These are phyloP conservation scores for Eulacestoma nigropectus DNA, from an alignment of 2,113 vertebrate species.

Conservation along the genomic window DNA sequence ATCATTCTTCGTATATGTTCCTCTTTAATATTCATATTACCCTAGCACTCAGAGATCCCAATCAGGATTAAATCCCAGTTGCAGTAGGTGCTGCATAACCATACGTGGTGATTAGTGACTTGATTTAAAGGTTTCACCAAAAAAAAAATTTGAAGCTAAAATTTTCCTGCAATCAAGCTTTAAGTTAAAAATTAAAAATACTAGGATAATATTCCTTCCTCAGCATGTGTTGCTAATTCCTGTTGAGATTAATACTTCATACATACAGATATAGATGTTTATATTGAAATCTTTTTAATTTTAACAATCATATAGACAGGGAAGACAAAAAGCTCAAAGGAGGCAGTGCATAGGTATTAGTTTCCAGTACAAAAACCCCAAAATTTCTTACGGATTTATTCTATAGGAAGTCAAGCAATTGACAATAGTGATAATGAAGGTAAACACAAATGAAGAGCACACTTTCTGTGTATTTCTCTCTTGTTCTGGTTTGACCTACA, in stretches of 20 bases:
- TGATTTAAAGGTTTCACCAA: background rate
- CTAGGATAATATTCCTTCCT: background rate
- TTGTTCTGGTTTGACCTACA: background rate
- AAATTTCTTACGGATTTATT: background rate
- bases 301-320: background rate
- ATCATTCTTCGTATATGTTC: constrained; percentile 39
- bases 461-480: background rate
- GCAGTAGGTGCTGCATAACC: constrained; percentile 4
- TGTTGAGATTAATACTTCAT: background rate
- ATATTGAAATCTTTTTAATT: background rate
- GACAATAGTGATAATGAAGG: background rate
- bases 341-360: background rate
- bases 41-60: constrained; percentile 9
- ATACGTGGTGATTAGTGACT: background rate
- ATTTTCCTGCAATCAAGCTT: background rate
- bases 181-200: background rate
- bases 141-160: background rate
- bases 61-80: constrained; percentile 14
- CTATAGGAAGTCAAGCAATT: background rate
- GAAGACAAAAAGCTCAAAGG: background rate
- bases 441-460: background rate
- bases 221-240: background rate
- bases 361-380: rapidly evolving
- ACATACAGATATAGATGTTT: background rate
- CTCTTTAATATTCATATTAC: constrained; percentile 58